Base-by-base conservation (phyloP, 2,113 vertebrate genomes). In the Eolophus roseicapilla region DNA sequence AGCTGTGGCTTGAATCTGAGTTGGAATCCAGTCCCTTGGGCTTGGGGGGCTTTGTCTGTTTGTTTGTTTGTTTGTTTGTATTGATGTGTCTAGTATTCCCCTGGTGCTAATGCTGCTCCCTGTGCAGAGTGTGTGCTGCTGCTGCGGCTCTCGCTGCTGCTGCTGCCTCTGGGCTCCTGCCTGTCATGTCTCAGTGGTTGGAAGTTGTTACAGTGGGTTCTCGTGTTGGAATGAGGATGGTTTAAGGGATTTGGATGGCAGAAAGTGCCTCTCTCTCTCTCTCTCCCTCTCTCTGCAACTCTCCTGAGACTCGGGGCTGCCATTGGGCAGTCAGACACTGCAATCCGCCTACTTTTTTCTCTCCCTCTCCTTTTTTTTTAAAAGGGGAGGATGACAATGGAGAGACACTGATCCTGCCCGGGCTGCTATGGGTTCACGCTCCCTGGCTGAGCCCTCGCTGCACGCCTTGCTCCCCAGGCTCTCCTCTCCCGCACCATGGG, bases 161-260 rank as follows among this genome's bases (percentile, higher is more conserved):
- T 90, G 83, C 94, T 93, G 96, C 86, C 95, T 97, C 96, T 90
- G 97, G 97, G 97, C 97, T 97, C 95, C 97, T 98, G 98, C 98
- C 98, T 98, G 98, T 98, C 98, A 98, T 99, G 97, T 98, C 98
- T 98, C 98, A 96, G 98, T 97, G 97, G 97, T 97, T 96, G 95
- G 98, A 97, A 98, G 98, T 97, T 98, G 98, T 98, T 96, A 94
- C 98, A 97, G 97, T 97, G 97, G 98, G 95, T 97, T 98, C 97
- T 97, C 96, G 94, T 95, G 97, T 97, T 97, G 98, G 98, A 98
- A 97, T 98, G 98, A 97, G 97, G 98, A 97, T 98, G 98, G 97
- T 98, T 98, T 98, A 98, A 98, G 97, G 98, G 98, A 97, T 98
- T 98, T 96, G 98, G 98, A 98, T 98, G 98, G 98, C 98, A 98